These are phyloP conservation scores for Phylloscopus trochiloides DNA, from an alignment of 2,113 vertebrate genomes.

Conservation along the genomic window DNA sequence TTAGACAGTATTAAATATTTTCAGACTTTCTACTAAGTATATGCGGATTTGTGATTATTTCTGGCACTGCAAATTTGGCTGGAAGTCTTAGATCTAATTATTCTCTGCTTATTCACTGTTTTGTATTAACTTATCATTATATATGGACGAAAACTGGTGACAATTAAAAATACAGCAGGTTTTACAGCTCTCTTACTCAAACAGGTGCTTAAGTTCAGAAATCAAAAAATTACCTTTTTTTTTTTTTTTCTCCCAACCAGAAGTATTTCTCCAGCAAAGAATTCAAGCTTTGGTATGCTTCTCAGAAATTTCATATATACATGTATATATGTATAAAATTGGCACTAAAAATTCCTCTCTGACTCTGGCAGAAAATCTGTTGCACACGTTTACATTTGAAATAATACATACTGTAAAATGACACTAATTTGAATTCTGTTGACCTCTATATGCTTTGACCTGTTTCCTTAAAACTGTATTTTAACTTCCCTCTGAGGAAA, in stretches of 20 bases:
- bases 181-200: not conserved
- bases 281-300: not conserved
- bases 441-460: not conserved
- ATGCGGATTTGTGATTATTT: not conserved
- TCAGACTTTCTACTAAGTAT: not conserved
- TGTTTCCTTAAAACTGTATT: not conserved
- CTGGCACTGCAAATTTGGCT: not conserved
- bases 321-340: not conserved
- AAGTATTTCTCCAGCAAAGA: not conserved
- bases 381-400: not conserved
- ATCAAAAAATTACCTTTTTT: not conserved
- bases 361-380: not conserved
- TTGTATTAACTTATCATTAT: not conserved
- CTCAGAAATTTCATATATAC: not conserved
- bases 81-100: not conserved
- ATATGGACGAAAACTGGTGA: not conserved
- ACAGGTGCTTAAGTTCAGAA: not conserved
- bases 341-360: not conserved
- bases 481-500: not conserved
- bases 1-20: not conserved
- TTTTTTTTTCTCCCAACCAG: not conserved
- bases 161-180: not conserved
- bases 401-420: not conserved
- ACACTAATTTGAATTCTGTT: not conserved
- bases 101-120: not conserved